Evolutionary conservation across 2,113 vertebrate genomes (phyloP).

Genomic region (Aegotheles bennettii): DNA sequence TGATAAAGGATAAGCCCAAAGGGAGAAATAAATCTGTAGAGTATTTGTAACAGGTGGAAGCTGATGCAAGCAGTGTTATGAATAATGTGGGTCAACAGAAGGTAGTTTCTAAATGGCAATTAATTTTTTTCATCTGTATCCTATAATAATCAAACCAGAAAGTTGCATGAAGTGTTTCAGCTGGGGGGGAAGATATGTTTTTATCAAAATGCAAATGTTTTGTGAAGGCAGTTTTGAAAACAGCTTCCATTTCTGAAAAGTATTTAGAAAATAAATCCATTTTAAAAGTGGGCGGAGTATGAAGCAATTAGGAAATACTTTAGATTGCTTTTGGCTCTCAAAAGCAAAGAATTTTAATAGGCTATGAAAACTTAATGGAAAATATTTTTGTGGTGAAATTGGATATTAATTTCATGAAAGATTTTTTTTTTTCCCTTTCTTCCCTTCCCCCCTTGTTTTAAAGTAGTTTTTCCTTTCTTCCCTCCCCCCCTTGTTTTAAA

Average conservation of each 20-base stretch:
- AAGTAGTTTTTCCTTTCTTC: too few relatives aligned
- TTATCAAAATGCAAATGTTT: neutral
- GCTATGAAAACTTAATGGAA: neutral
- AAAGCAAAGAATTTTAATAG: neutral
- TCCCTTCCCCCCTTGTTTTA: accelerated
- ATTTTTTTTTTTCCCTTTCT: too few relatives aligned
- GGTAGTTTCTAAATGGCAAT: neutral
- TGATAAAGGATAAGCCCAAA: neutral
- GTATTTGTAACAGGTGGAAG: neutral
- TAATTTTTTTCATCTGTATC: neutral
- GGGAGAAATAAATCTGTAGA: neutral
- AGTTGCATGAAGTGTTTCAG: neutral
- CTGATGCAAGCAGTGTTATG: neutral
- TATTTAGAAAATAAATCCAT: neutral
- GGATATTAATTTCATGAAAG: neutral
- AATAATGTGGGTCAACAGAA: neutral
- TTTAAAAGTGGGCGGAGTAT: neutral
- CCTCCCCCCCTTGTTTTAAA: neutral
- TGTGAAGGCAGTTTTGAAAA: neutral
- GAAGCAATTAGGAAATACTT: neutral
- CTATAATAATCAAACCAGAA: neutral
- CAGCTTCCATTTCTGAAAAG: neutral
- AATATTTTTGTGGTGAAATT: neutral
- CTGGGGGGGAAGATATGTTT: neutral
- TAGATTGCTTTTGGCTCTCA: neutral